phyloP scores from a whole-genome alignment of 2,797 vertebrate genomes.

The Epinephelus coioides region DNA sequence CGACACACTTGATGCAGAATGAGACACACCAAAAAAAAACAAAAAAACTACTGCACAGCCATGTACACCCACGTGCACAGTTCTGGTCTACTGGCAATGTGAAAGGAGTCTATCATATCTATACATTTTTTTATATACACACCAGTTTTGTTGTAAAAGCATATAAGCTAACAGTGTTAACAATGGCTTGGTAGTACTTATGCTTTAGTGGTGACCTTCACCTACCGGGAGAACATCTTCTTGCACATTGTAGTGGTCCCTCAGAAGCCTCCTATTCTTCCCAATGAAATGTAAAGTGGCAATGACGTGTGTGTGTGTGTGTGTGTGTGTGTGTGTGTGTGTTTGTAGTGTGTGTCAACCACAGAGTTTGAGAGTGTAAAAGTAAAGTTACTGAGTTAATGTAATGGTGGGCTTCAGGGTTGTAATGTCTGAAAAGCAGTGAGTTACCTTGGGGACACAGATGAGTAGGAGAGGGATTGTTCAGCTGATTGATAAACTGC shows the following conservation, averaged over 20 bases:
- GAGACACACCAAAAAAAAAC: no score
- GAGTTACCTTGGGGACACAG: neutral
- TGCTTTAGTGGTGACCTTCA: neutral
- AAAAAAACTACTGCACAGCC: no score
- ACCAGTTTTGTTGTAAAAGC: no score
- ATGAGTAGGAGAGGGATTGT: neutral
- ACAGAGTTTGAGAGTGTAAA: neutral
- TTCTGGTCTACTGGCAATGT: no score
- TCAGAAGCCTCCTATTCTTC: neutral
- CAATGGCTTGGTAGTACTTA: neutral
- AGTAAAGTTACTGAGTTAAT: neutral
- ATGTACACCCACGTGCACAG: no score
- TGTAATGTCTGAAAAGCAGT: neutral
- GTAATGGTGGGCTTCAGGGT: neutral
- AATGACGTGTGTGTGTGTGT: neutral
- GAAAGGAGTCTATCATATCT: no score
- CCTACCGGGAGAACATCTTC: neutral
- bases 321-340: neutral
- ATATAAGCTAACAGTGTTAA: neutral
- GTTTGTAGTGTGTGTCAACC: neutral
- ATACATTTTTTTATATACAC: no score
- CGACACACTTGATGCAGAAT: no score
- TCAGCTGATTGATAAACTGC: neutral
- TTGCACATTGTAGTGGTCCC: neutral
- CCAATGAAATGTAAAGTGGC: neutral